Base-by-base conservation (phyloP, 2,888 invertebrate genomes). In the Acleris laterana region DNA sequence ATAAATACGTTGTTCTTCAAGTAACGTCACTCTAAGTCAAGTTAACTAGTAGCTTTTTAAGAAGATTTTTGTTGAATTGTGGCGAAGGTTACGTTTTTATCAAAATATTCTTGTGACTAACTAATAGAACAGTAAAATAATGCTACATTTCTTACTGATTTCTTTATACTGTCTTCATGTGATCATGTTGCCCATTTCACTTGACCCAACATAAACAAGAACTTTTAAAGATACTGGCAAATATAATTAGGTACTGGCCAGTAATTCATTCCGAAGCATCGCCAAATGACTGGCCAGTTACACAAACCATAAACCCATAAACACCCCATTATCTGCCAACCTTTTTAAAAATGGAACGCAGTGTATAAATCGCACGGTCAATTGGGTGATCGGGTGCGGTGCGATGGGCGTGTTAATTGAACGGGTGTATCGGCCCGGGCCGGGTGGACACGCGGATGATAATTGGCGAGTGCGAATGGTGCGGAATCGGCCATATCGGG, bases 341-440 rank as follows among this genome's bases (percentile, higher is more conserved):
- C 44, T 7, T 51, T 56, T 50, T 38, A 19, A 61, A 62, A 61
- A 46, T 48, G 32, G 55, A 38, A 42, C 49, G 50, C 74, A 77
- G 79, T 79, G 85, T 80, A 90, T 89, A 87, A 88, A 90, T 89
- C 81, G 83, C 78, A 80, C 77, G 84, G 84, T 85, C 84, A 84
- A 88, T 87, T 79, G 85, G 82, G 81, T 38, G 38, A 38, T 38
- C 38, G 38, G 38, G 38, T 78, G 87, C 84, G 83, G 87, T 85
- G 83, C 85, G 80, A 86, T 88, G 83, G 88, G 88, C 86, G 90
- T 87, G 89, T 84, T 90, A 90, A 90, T 90, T 89, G 90, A 83
- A 74, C 80, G 84, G 50, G 55, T 72, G 74, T 70, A 72, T 73
- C 73, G 71, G 74, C 78, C 79, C 71, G 75, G 77, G 77, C 74